Base-by-base conservation (phyloP, 2,113 vertebrate species). In the Lanius collurio region DNA sequence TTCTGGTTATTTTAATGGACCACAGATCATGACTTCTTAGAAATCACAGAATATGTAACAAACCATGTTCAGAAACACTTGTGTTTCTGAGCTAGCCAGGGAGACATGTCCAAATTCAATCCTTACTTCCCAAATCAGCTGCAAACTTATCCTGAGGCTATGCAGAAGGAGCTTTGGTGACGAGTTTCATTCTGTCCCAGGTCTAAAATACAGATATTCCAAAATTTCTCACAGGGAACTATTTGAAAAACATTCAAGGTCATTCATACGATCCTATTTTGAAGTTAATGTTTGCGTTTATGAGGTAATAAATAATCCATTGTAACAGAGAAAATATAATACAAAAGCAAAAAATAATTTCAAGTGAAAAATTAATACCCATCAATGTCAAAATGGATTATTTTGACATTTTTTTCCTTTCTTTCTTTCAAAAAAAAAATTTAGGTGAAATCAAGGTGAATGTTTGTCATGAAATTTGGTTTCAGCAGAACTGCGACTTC, bases 291-390 rank as follows among this genome's bases (percentile, higher is more conserved):
- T 70, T 94, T 87, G 33, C 28, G 28, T 90, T 65, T 78, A 16
- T 79, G 28, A 33, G 50, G 35, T 56, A 94, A 87, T 68, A 75
- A 55, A 64, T 37, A 81, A 78, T 55, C 19, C 33, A 22, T 93
- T 92, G 37, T 55, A 88, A 59, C 74, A 44, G 18, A 60, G 20
- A 83, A 93, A 92, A 88, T 65, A 57, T 3, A 89, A 88, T 69
- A 70, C 33, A 80, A 78, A 92, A 68, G 16, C 20, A 41, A 68
- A 94, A 96, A 85, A 21, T 17, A 2, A 47, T 44, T 87, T 92
- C 68, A 89, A 83, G 31, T 68, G 60, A 94, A 83, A 94, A 97
- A 83, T 63, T 42, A 95, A 81, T 60, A 15, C 22, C 21, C 28
- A 65, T 56, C 12, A 82, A 95, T 53, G 14, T 82, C 64, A 76